These are phyloP conservation scores for Bombyx mandarina DNA, from an alignment of 1,140 invertebrate genomes.

Conservation along the genomic window DNA sequence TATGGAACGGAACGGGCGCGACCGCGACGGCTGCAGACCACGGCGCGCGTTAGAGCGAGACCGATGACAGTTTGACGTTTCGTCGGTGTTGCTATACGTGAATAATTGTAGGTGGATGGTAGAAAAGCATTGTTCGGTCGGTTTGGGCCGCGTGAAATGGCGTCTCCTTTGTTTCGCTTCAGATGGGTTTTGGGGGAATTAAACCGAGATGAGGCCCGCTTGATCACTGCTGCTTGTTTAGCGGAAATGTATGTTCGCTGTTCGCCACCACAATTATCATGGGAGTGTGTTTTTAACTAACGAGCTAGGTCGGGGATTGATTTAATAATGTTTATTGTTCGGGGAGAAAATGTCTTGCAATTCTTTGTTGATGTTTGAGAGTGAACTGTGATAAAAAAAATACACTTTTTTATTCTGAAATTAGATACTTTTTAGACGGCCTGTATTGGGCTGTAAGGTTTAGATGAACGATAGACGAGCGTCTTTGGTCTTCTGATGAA, in stretches of 20 bases:
- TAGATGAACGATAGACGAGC: too few relatives aligned
- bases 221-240: constrained; percentile 46
- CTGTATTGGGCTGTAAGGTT: too few relatives aligned
- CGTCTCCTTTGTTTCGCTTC: constrained; percentile 51
- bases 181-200: constrained; percentile 65
- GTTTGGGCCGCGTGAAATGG: constrained; percentile 66
- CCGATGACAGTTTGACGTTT: constrained; percentile 33
- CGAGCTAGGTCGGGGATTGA: too few relatives aligned
- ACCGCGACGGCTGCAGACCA: constrained; percentile 33
- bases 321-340: too few relatives aligned
- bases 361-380: too few relatives aligned
- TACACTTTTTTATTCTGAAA: too few relatives aligned
- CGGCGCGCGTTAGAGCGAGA: neutral
- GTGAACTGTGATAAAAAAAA: too few relatives aligned
- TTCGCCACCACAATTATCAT: neutral
- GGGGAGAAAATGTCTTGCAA: too few relatives aligned
- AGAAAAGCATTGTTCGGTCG: constrained; percentile 64
- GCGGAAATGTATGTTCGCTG: constrained; percentile 36
- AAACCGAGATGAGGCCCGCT: constrained; percentile 49
- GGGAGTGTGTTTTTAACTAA: too few relatives aligned
- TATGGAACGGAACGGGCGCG: constrained; percentile 17
- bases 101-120: constrained; percentile 43
- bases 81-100: constrained; percentile 45
- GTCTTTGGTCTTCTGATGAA: too few relatives aligned
- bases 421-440: too few relatives aligned